phyloP scores from a whole-genome alignment of 2,888 invertebrate genomes.

The Standfussiana lucernea region DNA sequence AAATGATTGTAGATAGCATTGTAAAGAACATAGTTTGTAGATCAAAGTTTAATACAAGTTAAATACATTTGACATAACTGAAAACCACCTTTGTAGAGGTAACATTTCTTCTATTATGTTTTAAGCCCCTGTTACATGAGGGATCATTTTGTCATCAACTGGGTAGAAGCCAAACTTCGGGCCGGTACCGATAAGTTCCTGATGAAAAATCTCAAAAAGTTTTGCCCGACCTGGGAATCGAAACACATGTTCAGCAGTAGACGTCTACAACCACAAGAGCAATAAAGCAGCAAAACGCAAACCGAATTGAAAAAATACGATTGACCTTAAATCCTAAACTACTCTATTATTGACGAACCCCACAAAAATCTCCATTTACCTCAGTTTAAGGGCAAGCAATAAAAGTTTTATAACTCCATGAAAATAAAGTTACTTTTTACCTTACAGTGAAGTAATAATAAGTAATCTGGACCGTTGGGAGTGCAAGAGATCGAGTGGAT shows the following conservation, averaged over 20 bases:
- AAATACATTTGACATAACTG: too few species aligned
- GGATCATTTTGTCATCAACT: too few species aligned
- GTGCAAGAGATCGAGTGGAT: slow-evolving; percentile 35
- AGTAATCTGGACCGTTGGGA: slow-evolving; percentile 52
- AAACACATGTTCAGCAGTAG: too few species aligned
- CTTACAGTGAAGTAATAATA: slow-evolving; percentile 17
- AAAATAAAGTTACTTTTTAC: slow-evolving; percentile 48
- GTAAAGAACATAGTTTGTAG: neutral
- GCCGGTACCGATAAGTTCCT: too few species aligned
- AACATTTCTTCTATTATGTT: too few species aligned
- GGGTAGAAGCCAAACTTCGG: too few species aligned
- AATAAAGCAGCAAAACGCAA: neutral
- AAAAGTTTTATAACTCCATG: slow-evolving; percentile 59
- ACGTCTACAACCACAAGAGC: too few species aligned
- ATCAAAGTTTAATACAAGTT: too few species aligned
- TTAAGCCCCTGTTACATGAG: too few species aligned
- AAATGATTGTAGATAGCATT: neutral
- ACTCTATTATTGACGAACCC: slow-evolving; percentile 39
- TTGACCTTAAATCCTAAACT: slow-evolving; percentile 10
- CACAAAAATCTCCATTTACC: slow-evolving; percentile 45
- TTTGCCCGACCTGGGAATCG: too few species aligned
- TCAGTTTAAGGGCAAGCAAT: slow-evolving; percentile 38
- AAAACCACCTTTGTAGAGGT: too few species aligned
- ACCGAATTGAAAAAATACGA: slow-evolving; percentile 17
- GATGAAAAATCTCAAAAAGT: too few species aligned